These are phyloP conservation scores for Otus sunia DNA, from an alignment of 2,113 vertebrate genomes.

Conservation along the genomic window DNA sequence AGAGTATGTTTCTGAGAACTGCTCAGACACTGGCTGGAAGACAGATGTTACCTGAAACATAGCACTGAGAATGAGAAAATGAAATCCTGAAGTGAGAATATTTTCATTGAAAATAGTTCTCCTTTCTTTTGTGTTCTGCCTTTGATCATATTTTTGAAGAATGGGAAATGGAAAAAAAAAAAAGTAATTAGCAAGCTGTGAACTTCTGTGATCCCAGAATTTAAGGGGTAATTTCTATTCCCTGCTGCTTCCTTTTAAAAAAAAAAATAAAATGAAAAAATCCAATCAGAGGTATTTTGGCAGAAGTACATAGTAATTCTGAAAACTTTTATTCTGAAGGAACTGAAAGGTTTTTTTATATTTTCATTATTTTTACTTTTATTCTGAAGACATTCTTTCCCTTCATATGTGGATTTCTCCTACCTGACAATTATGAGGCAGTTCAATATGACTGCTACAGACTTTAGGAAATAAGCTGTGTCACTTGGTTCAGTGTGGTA, in stretches of 20 bases:
- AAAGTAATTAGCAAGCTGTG: background rate
- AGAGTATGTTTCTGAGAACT: background rate
- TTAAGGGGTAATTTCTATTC: background rate
- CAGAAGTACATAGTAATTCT: background rate
- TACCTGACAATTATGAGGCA: background rate
- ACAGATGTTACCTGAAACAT: background rate
- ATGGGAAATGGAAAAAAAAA: background rate
- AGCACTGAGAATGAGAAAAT: background rate
- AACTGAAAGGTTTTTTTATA: background rate
- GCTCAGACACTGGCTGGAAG: background rate
- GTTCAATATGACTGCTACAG: background rate
- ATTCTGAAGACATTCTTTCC: background rate
- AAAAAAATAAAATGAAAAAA: background rate
- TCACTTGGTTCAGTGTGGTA: background rate
- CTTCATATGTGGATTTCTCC: background rate
- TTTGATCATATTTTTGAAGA: background rate
- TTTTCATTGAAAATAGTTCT: background rate
- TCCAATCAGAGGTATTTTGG: background rate
- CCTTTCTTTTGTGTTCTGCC: background rate
- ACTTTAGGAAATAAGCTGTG: background rate
- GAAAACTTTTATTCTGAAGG: background rate
- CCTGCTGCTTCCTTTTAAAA: background rate
- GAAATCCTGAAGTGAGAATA: background rate
- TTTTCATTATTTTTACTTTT: background rate
- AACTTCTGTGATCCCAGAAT: background rate